These are phyloP conservation scores for Scolopax mira DNA, from an alignment of 2,113 vertebrate species.

Conservation along the genomic window DNA sequence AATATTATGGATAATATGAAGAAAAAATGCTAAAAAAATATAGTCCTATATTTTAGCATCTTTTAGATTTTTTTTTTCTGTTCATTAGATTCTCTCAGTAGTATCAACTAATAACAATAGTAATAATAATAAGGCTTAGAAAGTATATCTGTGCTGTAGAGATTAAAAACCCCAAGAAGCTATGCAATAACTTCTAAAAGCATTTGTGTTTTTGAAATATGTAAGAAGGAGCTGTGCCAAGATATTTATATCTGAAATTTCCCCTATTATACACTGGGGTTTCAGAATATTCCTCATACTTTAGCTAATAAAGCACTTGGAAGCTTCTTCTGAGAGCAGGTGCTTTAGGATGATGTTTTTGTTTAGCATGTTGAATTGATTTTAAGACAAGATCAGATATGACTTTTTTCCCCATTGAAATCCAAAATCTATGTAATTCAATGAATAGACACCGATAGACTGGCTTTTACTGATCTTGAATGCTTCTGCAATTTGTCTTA, in stretches of 20 bases:
- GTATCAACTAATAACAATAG: neutral
- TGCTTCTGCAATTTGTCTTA: neutral
- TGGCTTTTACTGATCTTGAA: neutral
- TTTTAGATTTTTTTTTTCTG: neutral
- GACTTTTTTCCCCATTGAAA: neutral
- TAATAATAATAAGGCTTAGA: neutral
- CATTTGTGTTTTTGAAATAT: neutral
- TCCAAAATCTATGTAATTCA: neutral
- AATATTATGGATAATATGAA: neutral
- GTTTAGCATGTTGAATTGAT: neutral
- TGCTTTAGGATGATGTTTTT: neutral
- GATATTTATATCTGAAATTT: neutral
- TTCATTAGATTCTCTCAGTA: neutral
- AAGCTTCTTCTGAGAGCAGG: neutral
- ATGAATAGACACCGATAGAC: neutral
- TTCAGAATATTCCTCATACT: neutral
- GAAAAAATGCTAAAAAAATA: neutral
- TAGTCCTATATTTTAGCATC: neutral
- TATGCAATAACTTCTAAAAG: neutral
- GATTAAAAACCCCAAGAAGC: neutral
- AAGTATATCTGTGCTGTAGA: neutral
- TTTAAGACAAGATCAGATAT: neutral
- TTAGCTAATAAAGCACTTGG: neutral
- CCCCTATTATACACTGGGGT: neutral
- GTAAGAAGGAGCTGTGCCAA: neutral